These are phyloP conservation scores for Endotricha flammealis DNA, from an alignment of 2,888 invertebrate genomes.

Conservation along the genomic window DNA sequence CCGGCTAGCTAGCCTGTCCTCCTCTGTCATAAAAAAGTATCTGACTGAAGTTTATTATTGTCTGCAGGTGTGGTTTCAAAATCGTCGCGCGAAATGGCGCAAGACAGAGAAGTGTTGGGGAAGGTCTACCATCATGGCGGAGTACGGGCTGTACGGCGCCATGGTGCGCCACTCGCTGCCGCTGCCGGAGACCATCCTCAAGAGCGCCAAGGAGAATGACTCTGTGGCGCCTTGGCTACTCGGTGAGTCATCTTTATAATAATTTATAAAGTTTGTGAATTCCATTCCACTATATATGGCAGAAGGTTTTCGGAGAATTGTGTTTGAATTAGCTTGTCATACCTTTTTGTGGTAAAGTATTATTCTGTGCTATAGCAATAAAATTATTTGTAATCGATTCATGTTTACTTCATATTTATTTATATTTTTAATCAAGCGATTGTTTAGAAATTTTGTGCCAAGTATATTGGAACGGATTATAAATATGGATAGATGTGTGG, in stretches of 20 bases:
- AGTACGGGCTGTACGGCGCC: conserved; percentile 99
- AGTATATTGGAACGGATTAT: too few species aligned
- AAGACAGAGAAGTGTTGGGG: conserved; percentile 99
- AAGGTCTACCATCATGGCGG: conserved; percentile 99
- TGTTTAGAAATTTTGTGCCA: too few species aligned
- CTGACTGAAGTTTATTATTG: conserved; percentile 6
- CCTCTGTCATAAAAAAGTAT: too few species aligned
- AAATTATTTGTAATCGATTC: too few species aligned
- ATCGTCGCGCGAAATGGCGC: conserved; percentile 98
- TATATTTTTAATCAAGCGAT: too few species aligned
- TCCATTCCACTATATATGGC: not conserved
- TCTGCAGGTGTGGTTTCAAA: conserved; percentile 98
- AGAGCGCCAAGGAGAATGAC: conserved; percentile 97
- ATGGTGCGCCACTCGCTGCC: conserved; percentile 99
- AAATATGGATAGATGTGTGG: too few species aligned
- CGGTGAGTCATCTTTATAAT: conserved; percentile 82
- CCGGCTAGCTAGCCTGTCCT: too few species aligned
- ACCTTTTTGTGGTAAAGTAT: too few species aligned
- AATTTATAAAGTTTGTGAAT: not conserved
- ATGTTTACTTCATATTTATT: too few species aligned
- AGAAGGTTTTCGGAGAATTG: too few species aligned
- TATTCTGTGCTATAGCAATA: too few species aligned
- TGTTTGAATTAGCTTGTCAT: too few species aligned
- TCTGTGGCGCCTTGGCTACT: conserved; percentile 99
- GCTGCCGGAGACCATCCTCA: conserved; percentile 98